Evolutionary conservation across 1,140 invertebrate species (phyloP).

Genomic region (Heliothis virescens): DNA sequence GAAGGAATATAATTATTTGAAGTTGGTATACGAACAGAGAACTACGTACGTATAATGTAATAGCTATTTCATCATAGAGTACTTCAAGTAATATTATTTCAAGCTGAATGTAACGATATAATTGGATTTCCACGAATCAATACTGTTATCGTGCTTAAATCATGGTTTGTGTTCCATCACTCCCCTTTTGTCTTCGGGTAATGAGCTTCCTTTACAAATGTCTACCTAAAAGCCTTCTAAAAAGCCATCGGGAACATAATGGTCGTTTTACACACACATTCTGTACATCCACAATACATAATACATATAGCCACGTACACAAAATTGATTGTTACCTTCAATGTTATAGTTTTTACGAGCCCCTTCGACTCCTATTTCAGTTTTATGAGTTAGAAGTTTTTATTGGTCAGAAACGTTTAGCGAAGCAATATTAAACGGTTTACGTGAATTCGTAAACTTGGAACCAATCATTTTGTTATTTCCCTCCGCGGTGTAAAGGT

Average conservation of each 20-base stretch:
- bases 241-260: slow-evolving; percentile 35
- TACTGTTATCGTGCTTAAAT: not conserved
- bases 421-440: slow-evolving; percentile 33
- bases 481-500: slow-evolving; percentile 17
- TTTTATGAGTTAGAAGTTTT: slow-evolving; percentile 42
- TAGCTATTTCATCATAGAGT: too few species aligned
- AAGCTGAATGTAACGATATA: not conserved
- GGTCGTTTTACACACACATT: slow-evolving; percentile 21
- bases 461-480: slow-evolving; percentile 32
- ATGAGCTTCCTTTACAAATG: slow-evolving; percentile 30
- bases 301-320: not conserved
- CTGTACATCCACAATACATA: slow-evolving; percentile 13
- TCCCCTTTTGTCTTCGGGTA: slow-evolving; percentile 21
- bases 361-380: slow-evolving; percentile 35
- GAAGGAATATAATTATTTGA: too few species aligned
- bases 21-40: too few species aligned
- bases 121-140: slow-evolving; percentile 3
- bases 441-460: slow-evolving; percentile 41
- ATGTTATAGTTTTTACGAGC: slow-evolving; percentile 46
- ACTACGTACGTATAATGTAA: too few species aligned
- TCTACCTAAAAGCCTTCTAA: slow-evolving; percentile 41
- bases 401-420: slow-evolving; percentile 43
- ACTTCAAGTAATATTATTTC: not conserved
- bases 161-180: slow-evolving; percentile 2
- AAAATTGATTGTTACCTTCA: slow-evolving; percentile 32